A percentile compares a stretch with the other conserved stretches of the same genome.
Evolutionary conservation across 2,113 vertebrate species (phyloP).

Genomic region (Nibea albiflora): DNA sequence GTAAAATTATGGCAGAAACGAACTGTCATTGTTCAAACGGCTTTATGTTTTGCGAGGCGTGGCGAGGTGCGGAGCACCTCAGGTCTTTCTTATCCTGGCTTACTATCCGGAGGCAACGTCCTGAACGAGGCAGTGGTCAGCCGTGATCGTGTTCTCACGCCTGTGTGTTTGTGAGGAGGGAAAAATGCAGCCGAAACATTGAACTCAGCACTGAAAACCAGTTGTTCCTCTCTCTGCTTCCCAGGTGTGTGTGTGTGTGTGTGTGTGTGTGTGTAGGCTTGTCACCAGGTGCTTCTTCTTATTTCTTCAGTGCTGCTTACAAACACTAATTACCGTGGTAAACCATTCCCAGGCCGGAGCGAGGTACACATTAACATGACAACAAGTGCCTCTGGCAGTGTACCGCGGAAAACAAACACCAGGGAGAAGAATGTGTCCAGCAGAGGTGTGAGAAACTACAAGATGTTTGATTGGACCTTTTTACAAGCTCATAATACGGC

Average conservation of each 20-base stretch:
- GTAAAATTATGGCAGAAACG: slow-evolving; percentile 44
- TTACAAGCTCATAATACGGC: slow-evolving; percentile 47
- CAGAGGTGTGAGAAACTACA: slow-evolving; percentile 50
- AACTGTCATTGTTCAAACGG: slow-evolving; percentile 45
- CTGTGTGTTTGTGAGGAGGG: slow-evolving; percentile 1
- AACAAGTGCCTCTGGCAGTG: slow-evolving; percentile 53
- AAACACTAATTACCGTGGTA: slow-evolving; percentile 66
- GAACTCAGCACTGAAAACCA: slow-evolving; percentile 53
- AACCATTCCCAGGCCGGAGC: slow-evolving; percentile 57
- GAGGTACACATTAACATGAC: slow-evolving; percentile 46
- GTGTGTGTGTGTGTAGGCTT: slow-evolving; percentile 21
- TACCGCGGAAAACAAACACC: slow-evolving; percentile 43
- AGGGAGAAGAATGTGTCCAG: slow-evolving; percentile 39
- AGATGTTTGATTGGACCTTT: slow-evolving; percentile 41
- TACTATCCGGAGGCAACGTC: neutral
- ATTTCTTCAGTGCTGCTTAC: slow-evolving; percentile 47
- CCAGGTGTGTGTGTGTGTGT: slow-evolving; percentile 41
- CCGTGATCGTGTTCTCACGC: slow-evolving; percentile 29
- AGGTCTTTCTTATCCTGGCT: neutral
- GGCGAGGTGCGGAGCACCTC: neutral
- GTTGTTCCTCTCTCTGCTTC: slow-evolving; percentile 45
- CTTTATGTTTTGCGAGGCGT: slow-evolving; percentile 21
- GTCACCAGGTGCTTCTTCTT: slow-evolving; percentile 59
- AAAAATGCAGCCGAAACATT: slow-evolving; percentile 22
- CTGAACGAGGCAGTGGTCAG: neutral